Base-by-base conservation (phyloP, 2,888 invertebrate species). In the Hipparchia sbordonii region DNA sequence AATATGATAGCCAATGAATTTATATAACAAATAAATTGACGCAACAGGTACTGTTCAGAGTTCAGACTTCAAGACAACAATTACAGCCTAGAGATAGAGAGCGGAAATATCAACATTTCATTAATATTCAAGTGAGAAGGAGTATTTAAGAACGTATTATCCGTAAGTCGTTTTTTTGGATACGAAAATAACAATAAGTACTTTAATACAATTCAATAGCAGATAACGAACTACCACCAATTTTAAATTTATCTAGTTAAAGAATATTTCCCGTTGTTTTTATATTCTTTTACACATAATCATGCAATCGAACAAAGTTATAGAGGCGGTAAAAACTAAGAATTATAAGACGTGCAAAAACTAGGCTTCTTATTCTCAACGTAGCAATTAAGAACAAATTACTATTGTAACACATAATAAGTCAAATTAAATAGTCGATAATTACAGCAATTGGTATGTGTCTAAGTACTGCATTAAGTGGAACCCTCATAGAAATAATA, bases 301-400 rank as follows among this genome's bases (percentile, higher is more conserved):
- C 4, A 39, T 39, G 62, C 23, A 23, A 33, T 10, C 6, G 12
- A 65, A 52, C 10, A 33, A 52, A 65, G 33, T 39, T 33, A 4
- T 65, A 52, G 65, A 52, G 5, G 23, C 9, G 6, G 46, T 61
- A 62, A 46, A 52, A 52, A 65, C 12, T 7, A 12, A 23, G 7
- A 52, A 52, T 33, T 51, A 66, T 54, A 52, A 39, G 8, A 4
- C 12, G 12, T n/a, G 54, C 33, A 66, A 66, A 66, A 66, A 66
- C 39, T 60, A 61, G n/a, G 51, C 57, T 74, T 76, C 69, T 74
- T 57, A 61, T 71, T 62, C 56, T 60, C 52, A 69, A 66, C 52
- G 33, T 57, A 73, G 68, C 70, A 74, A 76, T 76, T 74, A 74
- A 70, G 70, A 72, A 70, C 63, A 57, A 67, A 75, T 75, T 75